Base-by-base conservation (phyloP, 2,888 invertebrate genomes). In the Leucophenga montana region DNA sequence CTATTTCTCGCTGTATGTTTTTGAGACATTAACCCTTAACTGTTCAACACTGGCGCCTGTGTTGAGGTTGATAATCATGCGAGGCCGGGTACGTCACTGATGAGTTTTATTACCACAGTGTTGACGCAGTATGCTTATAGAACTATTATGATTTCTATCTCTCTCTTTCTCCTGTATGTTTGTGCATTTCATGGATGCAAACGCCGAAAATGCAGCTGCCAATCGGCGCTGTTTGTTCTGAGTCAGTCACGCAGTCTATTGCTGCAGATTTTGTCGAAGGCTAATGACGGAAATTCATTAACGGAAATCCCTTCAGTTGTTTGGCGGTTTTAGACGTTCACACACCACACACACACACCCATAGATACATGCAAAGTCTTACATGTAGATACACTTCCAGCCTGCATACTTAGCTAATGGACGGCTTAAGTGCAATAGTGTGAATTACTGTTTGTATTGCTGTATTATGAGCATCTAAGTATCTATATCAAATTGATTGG, bases 201-300 rank as follows among this genome's bases (percentile, higher is more conserved):
- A 39, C 39, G 9, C 18, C 22, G 16, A 61, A 61, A 39, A 16
- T 61, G 44, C 61, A 61, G 61, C 61, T 61, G 61, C 44, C 39
- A n/a, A 39, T 61, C 11, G 39, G 8, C 44, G 33, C 27, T 50
- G 56, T 56, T 56, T 56, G 56, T 16, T 16, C 13, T 50, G n/a
- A 18, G 50, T 50, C 18, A 16, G 1, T 8, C 13, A 16, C 50
- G 18, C 50, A 16, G n/a, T 50, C 18, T 18, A 11, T 50, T 2
- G 50, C 14, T 50, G 16, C 16, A 11, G 50, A 1, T 18, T n/a
- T 16, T 13, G 16, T 16, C 50, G 50, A 50, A n/a, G 50, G 46
- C 22, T 64, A 64, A 64, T 46, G 62, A 22, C 62, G 22, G 62
- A 64, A 64, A 64, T 64, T 64, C 46, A 64, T 64, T 64, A 64